Evolutionary conservation across 2,113 vertebrate genomes (phyloP).

Genomic region (Tor tambroides): DNA sequence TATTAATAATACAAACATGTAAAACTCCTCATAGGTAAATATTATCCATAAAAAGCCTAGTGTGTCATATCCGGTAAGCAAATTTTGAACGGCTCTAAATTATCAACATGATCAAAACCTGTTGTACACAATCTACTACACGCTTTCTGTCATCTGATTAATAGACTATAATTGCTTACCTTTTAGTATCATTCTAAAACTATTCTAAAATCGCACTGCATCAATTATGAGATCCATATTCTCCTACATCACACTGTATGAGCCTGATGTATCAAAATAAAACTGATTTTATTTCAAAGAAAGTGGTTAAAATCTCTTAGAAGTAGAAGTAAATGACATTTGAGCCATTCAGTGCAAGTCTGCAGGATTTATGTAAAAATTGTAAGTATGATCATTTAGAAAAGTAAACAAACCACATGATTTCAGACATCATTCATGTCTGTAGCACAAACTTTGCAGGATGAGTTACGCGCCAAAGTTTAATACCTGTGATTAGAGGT

Average conservation of each 20-base stretch:
- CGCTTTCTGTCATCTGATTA: not conserved
- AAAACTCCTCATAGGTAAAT: not conserved
- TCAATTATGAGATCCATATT: not conserved
- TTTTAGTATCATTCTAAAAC: not conserved
- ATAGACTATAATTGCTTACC: not conserved
- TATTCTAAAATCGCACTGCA: too few species aligned
- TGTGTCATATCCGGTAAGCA: not conserved
- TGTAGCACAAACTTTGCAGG: not conserved
- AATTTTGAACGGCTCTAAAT: not conserved
- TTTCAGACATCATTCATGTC: not conserved
- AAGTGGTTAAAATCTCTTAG: not conserved
- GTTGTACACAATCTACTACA: not conserved
- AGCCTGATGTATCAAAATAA: too few species aligned
- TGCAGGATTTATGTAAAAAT: not conserved
- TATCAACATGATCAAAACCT: not conserved
- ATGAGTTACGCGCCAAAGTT: not conserved
- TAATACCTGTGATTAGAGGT: slow-evolving; percentile 24
- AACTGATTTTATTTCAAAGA: too few species aligned
- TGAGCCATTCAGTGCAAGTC: not conserved
- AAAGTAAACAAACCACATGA: slow-evolving; percentile 7
- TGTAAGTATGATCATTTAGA: not conserved
- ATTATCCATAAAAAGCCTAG: not conserved
- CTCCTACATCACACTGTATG: not conserved
- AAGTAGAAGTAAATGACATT: not conserved
- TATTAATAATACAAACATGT: slow-evolving; percentile 10